A percentile compares a stretch with the other conserved stretches of the same genome.
phyloP scores from a whole-genome alignment of 2,888 invertebrate genomes.

The Gymnoscelis rufifasciata region DNA sequence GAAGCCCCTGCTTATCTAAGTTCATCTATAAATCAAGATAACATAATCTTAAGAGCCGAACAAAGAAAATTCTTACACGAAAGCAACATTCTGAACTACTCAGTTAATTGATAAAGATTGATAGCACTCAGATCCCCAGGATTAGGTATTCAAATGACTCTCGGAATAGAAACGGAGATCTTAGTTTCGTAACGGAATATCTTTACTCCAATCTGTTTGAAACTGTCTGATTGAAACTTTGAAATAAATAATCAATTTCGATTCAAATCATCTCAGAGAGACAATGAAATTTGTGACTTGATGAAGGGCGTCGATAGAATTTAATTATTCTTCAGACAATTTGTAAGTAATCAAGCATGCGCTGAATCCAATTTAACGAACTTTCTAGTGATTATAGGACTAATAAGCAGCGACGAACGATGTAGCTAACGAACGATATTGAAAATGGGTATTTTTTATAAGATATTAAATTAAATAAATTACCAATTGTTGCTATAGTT shows the following conservation, averaged over 20 bases:
- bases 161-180: constrained; percentile 6
- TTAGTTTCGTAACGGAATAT: background rate
- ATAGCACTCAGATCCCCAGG: background rate
- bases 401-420: background rate
- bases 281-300: background rate
- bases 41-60: background rate
- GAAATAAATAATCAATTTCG: background rate
- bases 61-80: constrained; percentile 6
- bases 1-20: no score
- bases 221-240: background rate
- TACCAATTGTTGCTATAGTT: no score
- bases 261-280: background rate
- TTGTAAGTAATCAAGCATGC: background rate
- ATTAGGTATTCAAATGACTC: constrained; percentile 7
- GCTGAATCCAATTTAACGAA: background rate
- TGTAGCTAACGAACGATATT: background rate
- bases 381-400: background rate
- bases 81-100: constrained; percentile 1
- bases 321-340: background rate
- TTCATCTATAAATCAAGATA: no score
- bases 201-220: background rate
- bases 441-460: no score
- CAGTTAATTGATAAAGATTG: constrained; percentile 7
- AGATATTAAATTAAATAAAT: no score
- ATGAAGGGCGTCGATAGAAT: background rate